These are phyloP conservation scores for Hirtodrosophila duncani DNA, from an alignment of 2,888 invertebrate species.

Conservation along the genomic window DNA sequence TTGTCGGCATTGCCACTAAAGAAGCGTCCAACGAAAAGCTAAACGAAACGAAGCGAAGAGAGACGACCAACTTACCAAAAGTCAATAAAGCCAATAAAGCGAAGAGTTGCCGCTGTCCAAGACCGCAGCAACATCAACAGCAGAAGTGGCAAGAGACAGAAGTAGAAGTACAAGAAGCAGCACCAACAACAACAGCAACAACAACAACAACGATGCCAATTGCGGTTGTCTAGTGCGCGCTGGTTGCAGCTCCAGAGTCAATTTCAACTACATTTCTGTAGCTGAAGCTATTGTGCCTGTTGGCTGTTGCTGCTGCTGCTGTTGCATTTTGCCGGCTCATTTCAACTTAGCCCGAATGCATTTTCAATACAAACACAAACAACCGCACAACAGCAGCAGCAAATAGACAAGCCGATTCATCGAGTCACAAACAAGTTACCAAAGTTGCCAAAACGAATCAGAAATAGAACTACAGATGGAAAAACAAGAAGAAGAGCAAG, in stretches of 20 bases:
- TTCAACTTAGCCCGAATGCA: constrained; percentile 69
- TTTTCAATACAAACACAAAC: constrained; percentile 46
- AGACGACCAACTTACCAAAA: constrained; percentile 64
- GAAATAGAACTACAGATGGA: no score
- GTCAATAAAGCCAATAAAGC: constrained; percentile 71
- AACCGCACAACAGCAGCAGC: constrained; percentile 22
- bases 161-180: background rate
- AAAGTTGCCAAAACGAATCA: no score
- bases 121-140: constrained; percentile 12
- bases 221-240: constrained; percentile 32
- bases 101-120: constrained; percentile 44
- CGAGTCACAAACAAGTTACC: constrained; percentile 45
- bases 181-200: constrained; percentile 2
- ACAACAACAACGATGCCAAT: constrained; percentile 21
- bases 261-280: no score
- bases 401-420: constrained; percentile 41
- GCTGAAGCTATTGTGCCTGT: constrained; percentile 38
- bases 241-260: no score
- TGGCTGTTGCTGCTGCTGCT: constrained; percentile 21
- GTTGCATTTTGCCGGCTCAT: constrained; percentile 65
- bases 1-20: constrained; percentile 45
- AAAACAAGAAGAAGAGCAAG: background rate
- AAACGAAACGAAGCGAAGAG: constrained; percentile 26
- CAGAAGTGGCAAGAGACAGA: constrained; percentile 6
- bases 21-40: constrained; percentile 23